These are phyloP conservation scores for Crocidura indochinensis DNA, from an alignment of 2,797 vertebrate species.

Conservation along the genomic window DNA sequence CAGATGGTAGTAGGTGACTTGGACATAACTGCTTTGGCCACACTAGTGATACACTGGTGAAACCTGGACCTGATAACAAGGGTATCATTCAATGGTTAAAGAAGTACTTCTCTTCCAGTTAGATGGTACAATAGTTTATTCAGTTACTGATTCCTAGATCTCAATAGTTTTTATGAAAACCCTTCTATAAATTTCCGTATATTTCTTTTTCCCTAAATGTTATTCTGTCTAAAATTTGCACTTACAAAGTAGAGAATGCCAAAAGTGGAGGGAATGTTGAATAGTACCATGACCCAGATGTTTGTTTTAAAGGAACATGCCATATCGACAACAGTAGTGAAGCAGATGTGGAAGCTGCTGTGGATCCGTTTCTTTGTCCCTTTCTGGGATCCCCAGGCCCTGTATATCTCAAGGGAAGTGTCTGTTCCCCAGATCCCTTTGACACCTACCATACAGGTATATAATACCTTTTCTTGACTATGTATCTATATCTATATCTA, in stretches of 20 bases:
- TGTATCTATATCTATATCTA: too few relatives aligned
- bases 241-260: not conserved
- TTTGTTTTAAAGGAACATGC: conserved; percentile 92
- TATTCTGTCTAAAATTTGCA: not conserved
- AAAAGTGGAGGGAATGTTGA: not conserved
- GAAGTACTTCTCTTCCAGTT: not conserved
- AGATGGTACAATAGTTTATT: not conserved
- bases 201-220: not conserved
- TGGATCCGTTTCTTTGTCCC: conserved; percentile 95
- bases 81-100: not conserved
- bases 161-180: not conserved
- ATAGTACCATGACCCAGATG: conserved; percentile 6
- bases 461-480: conserved; percentile 50
- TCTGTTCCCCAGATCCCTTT: conserved; percentile 91
- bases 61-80: not conserved
- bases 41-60: not conserved
- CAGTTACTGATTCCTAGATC: not conserved
- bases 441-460: conserved; percentile 92
- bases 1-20: not conserved
- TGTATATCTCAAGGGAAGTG: conserved; percentile 91
- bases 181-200: not conserved
- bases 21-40: not conserved
- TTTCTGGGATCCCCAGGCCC: conserved; percentile 93
- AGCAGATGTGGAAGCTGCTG: conserved; percentile 93
- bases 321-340: conserved; percentile 96